Base-by-base conservation (phyloP, 2,888 invertebrate species). In the Cantharis flavilabris region DNA sequence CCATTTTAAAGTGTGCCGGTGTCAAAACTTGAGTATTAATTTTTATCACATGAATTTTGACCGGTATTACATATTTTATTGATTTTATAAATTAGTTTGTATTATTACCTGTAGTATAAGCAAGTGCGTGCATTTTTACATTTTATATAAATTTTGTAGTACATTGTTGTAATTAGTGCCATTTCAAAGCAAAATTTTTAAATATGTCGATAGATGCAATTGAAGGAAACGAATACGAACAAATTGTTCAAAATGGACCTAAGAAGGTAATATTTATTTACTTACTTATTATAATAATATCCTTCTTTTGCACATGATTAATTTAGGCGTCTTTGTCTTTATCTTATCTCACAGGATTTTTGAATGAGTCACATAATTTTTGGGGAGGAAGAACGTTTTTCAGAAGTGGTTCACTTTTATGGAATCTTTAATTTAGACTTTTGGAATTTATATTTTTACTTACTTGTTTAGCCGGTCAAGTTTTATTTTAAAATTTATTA, bases 181-280 rank as follows among this genome's bases (percentile, higher is more conserved):
- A 71, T 16, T 70, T 70, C 13, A 13, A 49, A n/a, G n/a, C n/a
- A n/a, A 20, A 20, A 64, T 65, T 71, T 65, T n/a, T n/a, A 70
- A 73, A 77, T 73, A 91, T 91, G 90, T 89, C 90, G 79, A 86
- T 81, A 62, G 80, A 81, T 28, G 70, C 77, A 62, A 69, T 83
- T 81, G 92, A 92, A 88, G 92, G 92, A 85, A 89, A 92, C 88
- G 92, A 92, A 89, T 92, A 92, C 88, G 92, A 92, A 85, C 91
- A 90, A 87, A 90, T 91, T 83, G 90, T 91, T 83, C 92, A 92
- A 86, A 91, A 91, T 88, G 92, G 92, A 83, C 92, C 92, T 76
- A 90, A 90, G 89, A 92, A 92, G 91, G 92, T 92, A 87, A 91
- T 90, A 89, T 71, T 62, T n/a, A 49, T 23, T 71, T n/a, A 26